Evolutionary conservation across 2,888 invertebrate genomes (phyloP), one percentile per base, ranked within the genome.

Genomic region (Dynastes maya): DNA sequence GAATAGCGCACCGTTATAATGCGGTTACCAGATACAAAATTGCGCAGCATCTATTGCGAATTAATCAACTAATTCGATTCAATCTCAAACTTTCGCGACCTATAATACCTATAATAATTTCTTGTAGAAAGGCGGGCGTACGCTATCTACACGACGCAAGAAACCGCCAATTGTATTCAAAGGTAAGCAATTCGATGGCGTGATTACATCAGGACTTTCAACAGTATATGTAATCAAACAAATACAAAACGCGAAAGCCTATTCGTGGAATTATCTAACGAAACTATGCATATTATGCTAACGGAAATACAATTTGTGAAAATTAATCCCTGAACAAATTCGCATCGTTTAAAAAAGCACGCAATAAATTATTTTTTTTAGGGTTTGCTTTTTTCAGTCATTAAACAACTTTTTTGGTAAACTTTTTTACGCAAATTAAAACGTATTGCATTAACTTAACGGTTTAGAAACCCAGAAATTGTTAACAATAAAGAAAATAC

Each of bases 61-160:
- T 74, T 74, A 74, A 74, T 74, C 61, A 45, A 74, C 27, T 61
- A 74, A 74, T 11, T 27, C 72, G 61, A 74, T 74, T 61, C 61
- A 63, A 74, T 74, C 61, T 74, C 45, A 40, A 63, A 63, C 72
- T 74, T 74, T 74, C 72, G 72, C 72, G 72, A 61, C 72, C 72
- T 29, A 63, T 22, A 74, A 74, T 74, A 61, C 61, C 27, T 61
- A 40, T 74, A 37, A 37, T 2, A 37, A 61, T 74, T 74, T 74
- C 61, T 74, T 61, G 16, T 74, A 74, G 72, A 74, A 74, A 74
- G 72, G 72, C 72, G 61, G 11, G 45, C 72, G 61, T 61, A 40
- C 40, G 40, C 3, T 74, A 74, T 61, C 49, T 74, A 45, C 63
- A 45, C 72, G 45, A 27, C 27, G 45, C 72, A 61, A 72, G 61